These are phyloP conservation scores for Alexandromys fortis DNA, from an alignment of 2,113 vertebrate genomes.

Conservation along the genomic window DNA sequence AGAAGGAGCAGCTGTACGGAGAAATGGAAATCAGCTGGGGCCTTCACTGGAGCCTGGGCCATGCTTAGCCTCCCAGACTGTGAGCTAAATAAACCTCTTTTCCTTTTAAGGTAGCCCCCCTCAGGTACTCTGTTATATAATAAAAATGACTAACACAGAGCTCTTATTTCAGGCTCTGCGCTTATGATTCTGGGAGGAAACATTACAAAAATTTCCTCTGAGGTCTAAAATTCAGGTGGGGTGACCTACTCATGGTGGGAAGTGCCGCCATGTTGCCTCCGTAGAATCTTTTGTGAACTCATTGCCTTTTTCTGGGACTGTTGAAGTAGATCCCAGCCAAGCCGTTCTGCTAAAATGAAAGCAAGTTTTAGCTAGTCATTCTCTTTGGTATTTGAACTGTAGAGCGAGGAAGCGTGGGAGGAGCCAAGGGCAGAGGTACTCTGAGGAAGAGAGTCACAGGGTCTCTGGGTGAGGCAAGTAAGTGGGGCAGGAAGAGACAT, in stretches of 20 bases:
- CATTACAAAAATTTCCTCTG: background rate
- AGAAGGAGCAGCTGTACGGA: background rate
- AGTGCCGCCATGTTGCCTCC: background rate
- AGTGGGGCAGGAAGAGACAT: background rate
- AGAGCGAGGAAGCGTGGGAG: background rate
- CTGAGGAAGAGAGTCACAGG: background rate
- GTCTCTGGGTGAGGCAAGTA: background rate
- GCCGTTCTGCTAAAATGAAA: background rate
- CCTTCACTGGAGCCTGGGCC: background rate
- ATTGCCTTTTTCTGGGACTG: background rate
- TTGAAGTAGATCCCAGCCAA: background rate
- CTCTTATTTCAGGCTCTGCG: background rate
- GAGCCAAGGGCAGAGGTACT: background rate
- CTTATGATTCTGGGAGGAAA: background rate
- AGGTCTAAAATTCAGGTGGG: background rate
- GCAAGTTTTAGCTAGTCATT: background rate
- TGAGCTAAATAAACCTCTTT: background rate
- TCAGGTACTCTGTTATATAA: background rate
- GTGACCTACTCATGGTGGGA: background rate
- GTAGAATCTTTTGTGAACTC: background rate
- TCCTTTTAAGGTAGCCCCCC: background rate
- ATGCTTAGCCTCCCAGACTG: background rate
- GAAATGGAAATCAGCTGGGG: background rate
- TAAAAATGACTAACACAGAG: background rate
- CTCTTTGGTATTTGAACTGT: background rate